Conservation (phyloP, 2,888 invertebrate genomes). For the Lypha dubia region DNA sequence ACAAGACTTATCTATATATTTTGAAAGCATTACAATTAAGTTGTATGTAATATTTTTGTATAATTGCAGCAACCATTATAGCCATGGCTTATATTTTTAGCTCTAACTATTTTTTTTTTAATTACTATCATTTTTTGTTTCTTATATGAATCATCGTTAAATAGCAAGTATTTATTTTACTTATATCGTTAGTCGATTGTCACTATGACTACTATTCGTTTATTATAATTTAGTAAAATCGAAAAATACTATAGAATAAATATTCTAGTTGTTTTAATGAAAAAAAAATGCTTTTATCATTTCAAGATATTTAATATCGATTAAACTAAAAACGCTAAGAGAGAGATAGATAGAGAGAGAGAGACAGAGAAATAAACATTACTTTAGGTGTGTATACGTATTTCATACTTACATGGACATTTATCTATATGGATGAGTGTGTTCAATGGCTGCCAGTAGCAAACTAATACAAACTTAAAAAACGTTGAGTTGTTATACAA, state of each 20-base stretch:
- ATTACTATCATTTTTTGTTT: too few species aligned
- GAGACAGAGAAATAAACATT: background rate
- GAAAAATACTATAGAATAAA: background rate
- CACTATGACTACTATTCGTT: background rate
- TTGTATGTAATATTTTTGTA: too few species aligned
- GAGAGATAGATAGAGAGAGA: too few species aligned
- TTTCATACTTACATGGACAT: constrained; percentile 30
- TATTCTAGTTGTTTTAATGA: constrained; percentile 9
- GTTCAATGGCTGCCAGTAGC: constrained; percentile 7
- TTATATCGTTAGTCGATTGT: background rate
- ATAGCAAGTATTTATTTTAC: too few species aligned
- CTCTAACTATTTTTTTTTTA: too few species aligned
- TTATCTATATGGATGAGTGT: background rate
- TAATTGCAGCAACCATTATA: too few species aligned
- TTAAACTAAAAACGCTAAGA: constrained; percentile 51
- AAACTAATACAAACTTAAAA: constrained; percentile 1
- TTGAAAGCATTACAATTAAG: too few species aligned
- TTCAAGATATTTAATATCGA: constrained; percentile 48
- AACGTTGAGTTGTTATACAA: constrained; percentile 25
- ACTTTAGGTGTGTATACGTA: constrained; percentile 12
- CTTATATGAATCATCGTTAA: too few species aligned
- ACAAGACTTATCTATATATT: too few species aligned
- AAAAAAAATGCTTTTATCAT: constrained; percentile 44
- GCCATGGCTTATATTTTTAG: too few species aligned
- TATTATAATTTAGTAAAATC: constrained; percentile 14